Evolutionary conservation across 2,113 vertebrate genomes (phyloP).

Genomic region (Dasyurus viverrinus): DNA sequence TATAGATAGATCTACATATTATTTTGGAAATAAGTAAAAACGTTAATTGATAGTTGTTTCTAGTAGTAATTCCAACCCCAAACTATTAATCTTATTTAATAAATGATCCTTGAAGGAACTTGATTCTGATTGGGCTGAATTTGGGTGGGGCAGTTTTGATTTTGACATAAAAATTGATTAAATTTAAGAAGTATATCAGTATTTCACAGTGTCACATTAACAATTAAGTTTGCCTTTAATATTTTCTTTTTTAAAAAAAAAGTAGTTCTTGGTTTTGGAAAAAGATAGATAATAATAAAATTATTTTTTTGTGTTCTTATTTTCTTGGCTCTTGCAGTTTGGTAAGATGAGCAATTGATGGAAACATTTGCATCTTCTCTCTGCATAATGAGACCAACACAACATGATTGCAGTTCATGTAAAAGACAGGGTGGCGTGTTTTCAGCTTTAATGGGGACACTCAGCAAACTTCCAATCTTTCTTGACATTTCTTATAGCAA

Average conservation of each 20-base stretch:
- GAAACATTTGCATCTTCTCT: conserved; percentile 93
- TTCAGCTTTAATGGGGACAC: conserved; percentile 97
- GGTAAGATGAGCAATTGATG: conserved; percentile 79
- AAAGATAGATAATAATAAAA: conserved; percentile 68
- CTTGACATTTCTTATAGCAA: conserved; percentile 98
- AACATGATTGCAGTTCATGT: conserved; percentile 89
- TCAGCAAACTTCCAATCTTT: conserved; percentile 96
- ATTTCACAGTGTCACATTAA: conserved; percentile 61
- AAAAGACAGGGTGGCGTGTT: conserved; percentile 96
- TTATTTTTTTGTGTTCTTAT: conserved; percentile 79
- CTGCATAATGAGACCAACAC: conserved; percentile 94
- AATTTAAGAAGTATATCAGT: conserved; percentile 49
- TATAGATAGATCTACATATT: background rate
- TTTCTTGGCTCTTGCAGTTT: conserved; percentile 86
- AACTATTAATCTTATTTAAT: conserved; percentile 56
- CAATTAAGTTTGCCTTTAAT: conserved; percentile 47
- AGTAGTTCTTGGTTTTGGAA: conserved; percentile 50
- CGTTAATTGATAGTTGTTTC: background rate
- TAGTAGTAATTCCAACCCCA: conserved; percentile 45
- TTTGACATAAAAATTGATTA: conserved; percentile 63
- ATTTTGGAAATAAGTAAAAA: conserved; percentile 12
- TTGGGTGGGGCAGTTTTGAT: conserved; percentile 57
- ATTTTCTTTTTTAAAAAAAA: conserved; percentile 70
- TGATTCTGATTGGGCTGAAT: conserved; percentile 53
- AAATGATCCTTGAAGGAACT: conserved; percentile 28